Conservation (phyloP, 1,140 invertebrate genomes). For the Drosophila paulistorum region DNA sequence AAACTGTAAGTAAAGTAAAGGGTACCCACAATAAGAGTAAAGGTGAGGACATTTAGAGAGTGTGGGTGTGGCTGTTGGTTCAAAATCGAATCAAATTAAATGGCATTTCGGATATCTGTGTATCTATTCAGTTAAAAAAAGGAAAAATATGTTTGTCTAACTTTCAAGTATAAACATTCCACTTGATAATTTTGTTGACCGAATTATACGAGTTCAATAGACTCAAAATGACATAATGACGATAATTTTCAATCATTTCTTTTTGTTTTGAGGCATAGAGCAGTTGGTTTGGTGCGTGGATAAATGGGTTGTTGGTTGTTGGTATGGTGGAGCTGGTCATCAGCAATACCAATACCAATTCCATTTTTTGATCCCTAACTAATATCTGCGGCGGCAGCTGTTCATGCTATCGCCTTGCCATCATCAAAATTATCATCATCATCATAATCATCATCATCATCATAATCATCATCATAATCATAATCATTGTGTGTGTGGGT, state of each 20-base stretch:
- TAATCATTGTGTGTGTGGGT: constrained; percentile 14
- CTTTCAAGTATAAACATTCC: constrained; percentile 2
- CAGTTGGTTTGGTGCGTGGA: neutral
- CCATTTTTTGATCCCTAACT: constrained; percentile 9
- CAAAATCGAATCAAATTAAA: constrained; percentile 27
- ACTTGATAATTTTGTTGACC: constrained; percentile 3
- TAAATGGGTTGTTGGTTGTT: neutral
- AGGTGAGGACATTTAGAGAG: neutral
- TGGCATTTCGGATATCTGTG: neutral
- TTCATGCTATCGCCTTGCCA: constrained; percentile 24
- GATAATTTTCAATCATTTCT: no score
- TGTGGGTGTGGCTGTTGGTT: neutral
- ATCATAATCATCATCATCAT: constrained; percentile 18
- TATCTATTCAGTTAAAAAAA: neutral
- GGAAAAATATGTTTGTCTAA: constrained; percentile 13
- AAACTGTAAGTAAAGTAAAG: constrained; percentile 18
- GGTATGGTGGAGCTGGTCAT: neutral
- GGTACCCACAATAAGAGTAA: neutral
- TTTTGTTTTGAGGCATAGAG: neutral
- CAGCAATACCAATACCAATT: constrained; percentile 1
- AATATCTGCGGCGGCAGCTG: constrained; percentile 32
- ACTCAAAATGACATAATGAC: neutral
- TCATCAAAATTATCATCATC: constrained; percentile 19
- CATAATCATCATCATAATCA: constrained; percentile 24
- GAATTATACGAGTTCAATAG: neutral